Evolutionary conservation across 2,113 vertebrate genomes (phyloP).

Genomic region (Protobothrops flavoviridis): DNA sequence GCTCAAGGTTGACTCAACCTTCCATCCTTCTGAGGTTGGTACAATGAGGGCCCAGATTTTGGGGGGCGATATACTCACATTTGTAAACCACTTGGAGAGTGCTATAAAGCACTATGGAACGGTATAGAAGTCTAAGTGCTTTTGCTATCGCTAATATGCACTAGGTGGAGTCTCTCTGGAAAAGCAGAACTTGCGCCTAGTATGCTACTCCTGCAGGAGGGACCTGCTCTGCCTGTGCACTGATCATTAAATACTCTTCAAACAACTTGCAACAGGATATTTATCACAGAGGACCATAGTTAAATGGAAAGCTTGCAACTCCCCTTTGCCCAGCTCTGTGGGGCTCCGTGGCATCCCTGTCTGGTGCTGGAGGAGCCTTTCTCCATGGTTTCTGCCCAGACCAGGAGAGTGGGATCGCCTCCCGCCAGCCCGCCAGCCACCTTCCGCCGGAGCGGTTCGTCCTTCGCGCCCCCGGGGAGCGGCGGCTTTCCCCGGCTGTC

Average conservation of each 20-base stretch:
- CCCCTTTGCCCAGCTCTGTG: not conserved
- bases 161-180: not conserved
- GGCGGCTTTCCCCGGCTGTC: not conserved
- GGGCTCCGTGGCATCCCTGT: not conserved
- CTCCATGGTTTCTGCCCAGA: not conserved
- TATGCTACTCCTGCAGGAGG: not conserved
- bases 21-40: not conserved
- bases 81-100: not conserved
- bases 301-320: not conserved
- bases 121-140: not conserved
- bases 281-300: not conserved
- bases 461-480: not conserved
- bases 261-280: not conserved
- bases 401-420: no score
- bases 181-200: not conserved
- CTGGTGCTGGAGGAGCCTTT: not conserved
- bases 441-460: not conserved
- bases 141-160: not conserved
- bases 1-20: not conserved
- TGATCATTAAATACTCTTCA: not conserved
- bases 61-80: not conserved
- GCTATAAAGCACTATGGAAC: no score
- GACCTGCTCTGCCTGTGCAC: not conserved
- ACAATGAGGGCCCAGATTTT: not conserved
- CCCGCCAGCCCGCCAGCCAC: no score